Percentiles rank a stretch among this genome's conserved stretches.
Conservation (phyloP, 2,113 vertebrate species). For the Pan paniscus region DNA sequence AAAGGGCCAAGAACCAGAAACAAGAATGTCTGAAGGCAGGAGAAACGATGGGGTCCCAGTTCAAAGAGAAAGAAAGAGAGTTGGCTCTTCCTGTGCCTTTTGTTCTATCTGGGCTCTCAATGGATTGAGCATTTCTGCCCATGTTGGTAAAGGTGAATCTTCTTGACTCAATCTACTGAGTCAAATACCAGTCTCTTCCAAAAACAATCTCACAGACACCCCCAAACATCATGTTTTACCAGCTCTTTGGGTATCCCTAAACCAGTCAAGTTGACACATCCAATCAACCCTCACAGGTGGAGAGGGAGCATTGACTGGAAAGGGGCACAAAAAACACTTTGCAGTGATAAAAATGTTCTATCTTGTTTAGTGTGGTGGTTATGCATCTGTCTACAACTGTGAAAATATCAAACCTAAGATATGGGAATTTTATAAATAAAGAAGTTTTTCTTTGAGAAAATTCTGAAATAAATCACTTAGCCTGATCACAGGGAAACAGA, state of each 20-base stretch:
- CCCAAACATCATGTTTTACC: background rate
- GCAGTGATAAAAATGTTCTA: background rate
- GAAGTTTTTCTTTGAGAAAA: background rate
- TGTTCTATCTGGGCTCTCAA: background rate
- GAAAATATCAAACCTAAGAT: background rate
- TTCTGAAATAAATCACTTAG: conserved; percentile 7
- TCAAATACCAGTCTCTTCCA: background rate
- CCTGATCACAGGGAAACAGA: background rate
- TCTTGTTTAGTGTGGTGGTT: background rate
- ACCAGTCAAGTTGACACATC: background rate
- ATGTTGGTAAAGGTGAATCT: background rate
- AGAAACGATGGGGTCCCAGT: too few species aligned
- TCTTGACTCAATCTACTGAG: background rate
- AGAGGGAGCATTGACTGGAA: background rate
- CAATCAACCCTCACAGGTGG: background rate
- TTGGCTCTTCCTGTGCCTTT: background rate
- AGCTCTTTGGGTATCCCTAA: background rate
- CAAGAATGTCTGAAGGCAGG: background rate
- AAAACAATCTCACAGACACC: background rate
- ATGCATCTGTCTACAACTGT: background rate
- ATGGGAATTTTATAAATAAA: conserved; percentile 1
- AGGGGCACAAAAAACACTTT: background rate
- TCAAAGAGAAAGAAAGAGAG: background rate
- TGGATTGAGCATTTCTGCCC: background rate
- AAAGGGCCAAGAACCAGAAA: background rate